Conservation (phyloP, 1,140 invertebrate genomes). For the Drosophila mauritiana region DNA sequence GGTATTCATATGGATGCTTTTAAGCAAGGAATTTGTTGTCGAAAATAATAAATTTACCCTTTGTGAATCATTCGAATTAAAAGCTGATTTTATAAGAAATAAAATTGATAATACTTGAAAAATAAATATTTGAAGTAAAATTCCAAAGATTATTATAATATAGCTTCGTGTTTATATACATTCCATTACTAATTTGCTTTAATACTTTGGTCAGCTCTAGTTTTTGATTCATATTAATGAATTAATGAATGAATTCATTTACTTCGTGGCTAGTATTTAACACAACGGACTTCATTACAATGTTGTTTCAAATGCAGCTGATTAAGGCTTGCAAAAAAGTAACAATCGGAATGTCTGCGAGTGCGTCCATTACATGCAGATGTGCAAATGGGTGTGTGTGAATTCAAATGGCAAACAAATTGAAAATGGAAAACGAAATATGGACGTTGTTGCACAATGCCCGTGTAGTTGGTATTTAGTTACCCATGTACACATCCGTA, state of each 20-base stretch:
- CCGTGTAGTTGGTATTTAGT: conserved; percentile 19
- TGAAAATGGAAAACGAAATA: conserved; percentile 35
- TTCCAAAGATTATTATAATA: no score
- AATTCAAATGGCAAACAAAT: conserved; percentile 46
- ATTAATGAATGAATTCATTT: no score
- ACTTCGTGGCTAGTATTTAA: no score
- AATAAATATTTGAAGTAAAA: no score
- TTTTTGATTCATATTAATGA: no score
- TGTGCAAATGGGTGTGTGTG: conserved; percentile 37
- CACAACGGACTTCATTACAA: no score
- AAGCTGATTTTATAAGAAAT: no score
- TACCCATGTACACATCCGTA: conserved; percentile 8
- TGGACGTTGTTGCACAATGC: conserved; percentile 27
- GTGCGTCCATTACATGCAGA: conserved; percentile 35
- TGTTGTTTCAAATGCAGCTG: neutral
- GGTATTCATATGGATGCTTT: neutral
- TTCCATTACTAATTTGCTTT: neutral
- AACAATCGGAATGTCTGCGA: conserved; percentile 5
- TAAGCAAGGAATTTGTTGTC: neutral
- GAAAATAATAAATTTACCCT: neutral
- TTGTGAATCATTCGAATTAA: neutral
- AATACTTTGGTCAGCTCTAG: no score
- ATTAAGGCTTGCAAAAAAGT: conserved; percentile 12
- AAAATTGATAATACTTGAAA: neutral
- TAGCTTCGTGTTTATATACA: no score